These are phyloP conservation scores for Papilio elwesi DNA, from an alignment of 2,888 invertebrate species.

Conservation along the genomic window DNA sequence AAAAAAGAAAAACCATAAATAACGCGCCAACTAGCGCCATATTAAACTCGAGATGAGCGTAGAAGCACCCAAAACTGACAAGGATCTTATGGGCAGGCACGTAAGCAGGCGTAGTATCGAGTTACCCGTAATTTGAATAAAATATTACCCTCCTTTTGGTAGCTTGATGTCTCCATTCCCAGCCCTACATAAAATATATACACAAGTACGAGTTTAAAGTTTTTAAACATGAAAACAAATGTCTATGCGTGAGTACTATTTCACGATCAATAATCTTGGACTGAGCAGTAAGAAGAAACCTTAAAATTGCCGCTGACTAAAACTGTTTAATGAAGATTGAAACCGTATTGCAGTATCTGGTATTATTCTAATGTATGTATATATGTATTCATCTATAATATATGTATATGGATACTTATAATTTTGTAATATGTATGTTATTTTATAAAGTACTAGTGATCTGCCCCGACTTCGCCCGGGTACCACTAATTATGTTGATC, in stretches of 20 bases:
- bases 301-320: too few relatives aligned
- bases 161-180: constrained; percentile 74
- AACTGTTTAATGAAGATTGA: too few relatives aligned
- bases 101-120: constrained; percentile 63
- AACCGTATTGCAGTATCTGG: too few relatives aligned
- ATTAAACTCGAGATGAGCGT: constrained; percentile 35
- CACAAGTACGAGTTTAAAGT: neutral
- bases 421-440: too few relatives aligned
- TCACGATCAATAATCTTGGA: neutral
- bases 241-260: neutral
- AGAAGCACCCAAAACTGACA: constrained; percentile 52
- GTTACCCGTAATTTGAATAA: constrained; percentile 78
- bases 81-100: constrained; percentile 58
- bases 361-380: too few relatives aligned
- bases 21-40: constrained; percentile 39
- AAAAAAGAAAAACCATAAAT: constrained; percentile 35
- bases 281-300: too few relatives aligned
- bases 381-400: too few relatives aligned
- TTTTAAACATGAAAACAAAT: neutral
- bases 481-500: too few relatives aligned
- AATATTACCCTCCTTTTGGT: constrained; percentile 59
- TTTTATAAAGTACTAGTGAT: too few relatives aligned
- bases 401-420: too few relatives aligned
- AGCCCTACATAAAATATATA: constrained; percentile 46
- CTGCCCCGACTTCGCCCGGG: too few relatives aligned